Evolutionary conservation across 1,140 invertebrate genomes (phyloP).

Genomic region (Polypedilum vanderplanki): DNA sequence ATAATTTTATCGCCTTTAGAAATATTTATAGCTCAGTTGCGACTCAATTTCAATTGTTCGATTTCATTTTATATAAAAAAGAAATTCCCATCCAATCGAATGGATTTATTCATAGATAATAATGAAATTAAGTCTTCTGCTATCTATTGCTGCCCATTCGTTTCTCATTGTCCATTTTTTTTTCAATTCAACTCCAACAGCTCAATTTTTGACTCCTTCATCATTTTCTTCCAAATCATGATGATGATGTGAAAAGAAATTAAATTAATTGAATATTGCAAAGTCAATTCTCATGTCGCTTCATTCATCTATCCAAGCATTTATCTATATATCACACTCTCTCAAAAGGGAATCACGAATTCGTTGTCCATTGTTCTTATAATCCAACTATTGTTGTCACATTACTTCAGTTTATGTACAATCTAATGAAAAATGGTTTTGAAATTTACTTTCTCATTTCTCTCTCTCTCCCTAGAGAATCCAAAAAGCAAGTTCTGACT

Average conservation of each 20-base stretch:
- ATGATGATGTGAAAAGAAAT: not conserved
- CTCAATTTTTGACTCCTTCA: too few relatives aligned
- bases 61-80: not conserved
- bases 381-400: conserved; percentile 27
- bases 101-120: not conserved
- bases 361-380: conserved; percentile 9
- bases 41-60: conserved; percentile 11
- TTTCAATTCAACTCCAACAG: not conserved
- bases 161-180: not conserved
- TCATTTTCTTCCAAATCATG: not conserved
- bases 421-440: not conserved
- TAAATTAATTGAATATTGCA: not conserved
- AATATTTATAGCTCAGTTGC: not conserved
- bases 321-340: not conserved
- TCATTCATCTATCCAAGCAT: not conserved
- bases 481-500: too few relatives aligned
- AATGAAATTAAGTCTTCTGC: conserved; percentile 1
- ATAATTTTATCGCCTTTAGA: too few relatives aligned
- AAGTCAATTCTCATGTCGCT: too few relatives aligned
- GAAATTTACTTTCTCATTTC: too few relatives aligned
- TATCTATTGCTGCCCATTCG: conserved; percentile 10
- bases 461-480: too few relatives aligned
- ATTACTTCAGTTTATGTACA: not conserved
- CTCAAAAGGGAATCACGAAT: not conserved
- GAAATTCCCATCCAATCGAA: not conserved